Evolutionary conservation across 2,113 vertebrate species (phyloP).

Genomic region (Sarotherodon lohbergeri): DNA sequence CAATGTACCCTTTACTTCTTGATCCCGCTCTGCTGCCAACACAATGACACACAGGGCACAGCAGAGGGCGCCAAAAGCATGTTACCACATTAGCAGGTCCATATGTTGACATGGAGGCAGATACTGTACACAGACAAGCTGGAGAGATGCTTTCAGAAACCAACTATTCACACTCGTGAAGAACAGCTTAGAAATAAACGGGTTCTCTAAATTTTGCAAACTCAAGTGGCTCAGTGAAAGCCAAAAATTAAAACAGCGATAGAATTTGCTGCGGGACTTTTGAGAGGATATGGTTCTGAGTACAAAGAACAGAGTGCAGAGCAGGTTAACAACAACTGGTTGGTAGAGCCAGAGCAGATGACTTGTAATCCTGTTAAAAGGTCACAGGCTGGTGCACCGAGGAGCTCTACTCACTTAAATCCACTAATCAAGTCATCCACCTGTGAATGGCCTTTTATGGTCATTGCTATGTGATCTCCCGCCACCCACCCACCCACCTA

Average conservation of each 20-base stretch:
- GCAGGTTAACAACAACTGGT: not conserved
- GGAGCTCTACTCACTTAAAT: constrained; percentile 7
- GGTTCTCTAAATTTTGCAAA: not conserved
- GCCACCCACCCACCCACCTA: not conserved
- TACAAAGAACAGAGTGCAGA: not conserved
- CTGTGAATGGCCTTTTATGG: not conserved
- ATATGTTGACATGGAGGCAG: constrained; percentile 30
- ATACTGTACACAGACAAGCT: constrained; percentile 15
- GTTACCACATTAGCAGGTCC: not conserved
- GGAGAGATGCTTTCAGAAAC: not conserved
- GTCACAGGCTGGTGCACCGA: constrained; percentile 24
- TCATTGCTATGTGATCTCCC: not conserved
- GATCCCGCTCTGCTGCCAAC: not conserved
- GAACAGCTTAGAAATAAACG: not conserved
- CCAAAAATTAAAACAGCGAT: not conserved
- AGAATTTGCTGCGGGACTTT: not conserved
- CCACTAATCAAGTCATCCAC: constrained; percentile 28
- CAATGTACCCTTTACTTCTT: constrained; percentile 16
- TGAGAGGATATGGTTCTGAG: not conserved
- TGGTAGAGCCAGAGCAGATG: constrained; percentile 37
- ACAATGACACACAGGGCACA: constrained; percentile 9
- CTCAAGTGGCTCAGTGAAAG: not conserved
- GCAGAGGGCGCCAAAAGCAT: constrained; percentile 49
- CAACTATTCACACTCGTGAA: not conserved
- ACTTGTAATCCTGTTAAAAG: constrained; percentile 51